Evolutionary conservation across 2,888 invertebrate species (phyloP).

Genomic region (Hydroisotoma schaefferi): DNA sequence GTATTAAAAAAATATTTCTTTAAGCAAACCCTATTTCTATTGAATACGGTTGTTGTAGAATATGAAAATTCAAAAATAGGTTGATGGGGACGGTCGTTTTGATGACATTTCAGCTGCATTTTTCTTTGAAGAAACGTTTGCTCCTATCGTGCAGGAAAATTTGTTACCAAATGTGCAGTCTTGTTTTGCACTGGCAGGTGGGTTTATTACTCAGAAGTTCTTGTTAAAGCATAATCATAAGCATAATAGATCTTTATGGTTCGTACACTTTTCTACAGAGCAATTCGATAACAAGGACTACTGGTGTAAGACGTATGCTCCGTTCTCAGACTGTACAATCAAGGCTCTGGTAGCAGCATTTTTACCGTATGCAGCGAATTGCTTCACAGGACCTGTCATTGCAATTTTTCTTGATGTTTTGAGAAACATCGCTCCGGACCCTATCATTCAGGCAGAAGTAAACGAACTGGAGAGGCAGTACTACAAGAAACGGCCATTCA

Average conservation of each 20-base stretch:
- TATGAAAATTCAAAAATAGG: not conserved
- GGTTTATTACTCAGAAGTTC: not conserved
- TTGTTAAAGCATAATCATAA: not conserved
- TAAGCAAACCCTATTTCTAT: not conserved
- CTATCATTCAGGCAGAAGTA: not conserved
- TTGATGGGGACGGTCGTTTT: constrained; percentile 2
- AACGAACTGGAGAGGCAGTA: constrained; percentile 16
- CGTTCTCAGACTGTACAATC: constrained; percentile 13
- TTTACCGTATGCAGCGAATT: constrained; percentile 20
- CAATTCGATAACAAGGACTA: constrained; percentile 18
- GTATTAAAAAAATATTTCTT: not conserved
- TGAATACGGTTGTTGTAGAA: not conserved
- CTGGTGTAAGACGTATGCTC: constrained; percentile 23
- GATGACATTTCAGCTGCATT: constrained; percentile 26
- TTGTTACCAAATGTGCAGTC: constrained; percentile 12
- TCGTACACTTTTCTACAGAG: too few relatives aligned
- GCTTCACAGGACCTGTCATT: constrained; percentile 10
- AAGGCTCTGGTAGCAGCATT: constrained; percentile 14
- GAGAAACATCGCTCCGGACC: constrained; percentile 19
- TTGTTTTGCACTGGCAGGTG: constrained; percentile 19
- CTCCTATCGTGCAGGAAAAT: constrained; percentile 6
- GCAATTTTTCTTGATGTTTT: constrained; percentile 19
- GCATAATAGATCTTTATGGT: not conserved
- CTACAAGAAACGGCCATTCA: not conserved
- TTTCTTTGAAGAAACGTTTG: constrained; percentile 23